Percentiles rank a stretch among this genome's conserved stretches.
These are phyloP conservation scores for Myopa tessellatipennis DNA, from an alignment of 2,888 invertebrate genomes.

Conservation along the genomic window DNA sequence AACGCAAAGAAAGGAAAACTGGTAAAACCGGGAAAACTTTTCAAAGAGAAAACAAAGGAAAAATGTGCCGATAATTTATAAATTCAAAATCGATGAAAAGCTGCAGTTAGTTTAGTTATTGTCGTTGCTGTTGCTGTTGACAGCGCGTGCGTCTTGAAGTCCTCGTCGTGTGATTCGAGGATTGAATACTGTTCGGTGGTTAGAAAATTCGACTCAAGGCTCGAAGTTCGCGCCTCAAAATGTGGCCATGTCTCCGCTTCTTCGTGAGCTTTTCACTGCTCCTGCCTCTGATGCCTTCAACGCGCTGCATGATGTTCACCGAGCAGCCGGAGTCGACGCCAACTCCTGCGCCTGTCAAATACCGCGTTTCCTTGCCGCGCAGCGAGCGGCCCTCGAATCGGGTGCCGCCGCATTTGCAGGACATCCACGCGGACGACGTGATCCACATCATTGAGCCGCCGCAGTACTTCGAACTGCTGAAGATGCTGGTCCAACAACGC, in stretches of 20 bases:
- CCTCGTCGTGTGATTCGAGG: neutral
- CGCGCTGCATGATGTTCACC: conserved; percentile 2
- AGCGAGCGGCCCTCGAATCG: conserved; percentile 50
- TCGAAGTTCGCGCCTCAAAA: neutral
- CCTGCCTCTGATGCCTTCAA: neutral
- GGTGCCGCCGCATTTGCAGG: conserved; percentile 56
- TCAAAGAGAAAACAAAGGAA: neutral
- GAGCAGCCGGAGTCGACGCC: neutral
- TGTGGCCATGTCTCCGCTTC: neutral
- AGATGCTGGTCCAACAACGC: conserved; percentile 40
- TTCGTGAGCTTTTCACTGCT: neutral
- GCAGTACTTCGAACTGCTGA: conserved; percentile 57
- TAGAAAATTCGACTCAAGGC: neutral
- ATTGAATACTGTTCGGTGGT: neutral
- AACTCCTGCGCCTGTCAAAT: neutral
- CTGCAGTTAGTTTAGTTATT: conserved; percentile 12
- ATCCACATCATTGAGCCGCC: conserved; percentile 65
- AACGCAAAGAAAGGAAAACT: conserved; percentile 16
- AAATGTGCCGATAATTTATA: conserved; percentile 21
- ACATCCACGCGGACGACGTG: conserved; percentile 59
- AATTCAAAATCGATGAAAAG: conserved; percentile 28
- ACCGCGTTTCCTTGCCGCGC: conserved; percentile 47
- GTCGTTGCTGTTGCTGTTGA: conserved; percentile 9
- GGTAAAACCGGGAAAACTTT: conserved; percentile 32
- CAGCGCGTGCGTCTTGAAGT: neutral